Conservation (phyloP, 2,888 invertebrate genomes). For the Plagodis dolabraria region DNA sequence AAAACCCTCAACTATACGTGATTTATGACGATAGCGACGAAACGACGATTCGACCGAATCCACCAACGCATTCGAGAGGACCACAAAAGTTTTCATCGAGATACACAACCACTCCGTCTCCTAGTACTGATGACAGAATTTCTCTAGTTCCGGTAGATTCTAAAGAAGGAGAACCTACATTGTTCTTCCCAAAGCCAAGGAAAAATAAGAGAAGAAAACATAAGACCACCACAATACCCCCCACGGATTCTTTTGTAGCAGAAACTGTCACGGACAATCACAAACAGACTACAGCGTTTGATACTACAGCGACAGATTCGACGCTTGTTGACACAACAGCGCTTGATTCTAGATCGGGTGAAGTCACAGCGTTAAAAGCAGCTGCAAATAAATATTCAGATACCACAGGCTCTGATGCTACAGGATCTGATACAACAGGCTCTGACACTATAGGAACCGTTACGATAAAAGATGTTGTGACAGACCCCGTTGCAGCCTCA, state of each 20-base stretch:
- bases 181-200: constrained; percentile 67
- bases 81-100: constrained; percentile 49
- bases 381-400: constrained; percentile 28
- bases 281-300: constrained; percentile 31
- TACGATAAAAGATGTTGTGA: not conserved
- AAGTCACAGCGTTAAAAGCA: constrained; percentile 3
- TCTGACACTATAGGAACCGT: not conserved
- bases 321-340: constrained; percentile 8
- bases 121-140: constrained; percentile 54
- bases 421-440: not conserved
- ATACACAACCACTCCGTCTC: constrained; percentile 35
- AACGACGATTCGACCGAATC: constrained; percentile 17
- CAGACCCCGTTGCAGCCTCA: constrained; percentile 51
- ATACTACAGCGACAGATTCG: constrained; percentile 8
- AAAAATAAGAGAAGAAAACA: constrained; percentile 56
- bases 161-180: constrained; percentile 65
- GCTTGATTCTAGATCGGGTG: constrained; percentile 4
- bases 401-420: constrained; percentile 2
- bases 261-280: constrained; percentile 44
- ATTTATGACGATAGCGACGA: constrained; percentile 55
- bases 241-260: constrained; percentile 46
- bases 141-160: constrained; percentile 62
- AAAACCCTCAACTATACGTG: constrained; percentile 64
- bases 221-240: constrained; percentile 36
- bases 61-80: constrained; percentile 11